Conservation (phyloP, 1,140 invertebrate species). For the Drosophila sproati region DNA sequence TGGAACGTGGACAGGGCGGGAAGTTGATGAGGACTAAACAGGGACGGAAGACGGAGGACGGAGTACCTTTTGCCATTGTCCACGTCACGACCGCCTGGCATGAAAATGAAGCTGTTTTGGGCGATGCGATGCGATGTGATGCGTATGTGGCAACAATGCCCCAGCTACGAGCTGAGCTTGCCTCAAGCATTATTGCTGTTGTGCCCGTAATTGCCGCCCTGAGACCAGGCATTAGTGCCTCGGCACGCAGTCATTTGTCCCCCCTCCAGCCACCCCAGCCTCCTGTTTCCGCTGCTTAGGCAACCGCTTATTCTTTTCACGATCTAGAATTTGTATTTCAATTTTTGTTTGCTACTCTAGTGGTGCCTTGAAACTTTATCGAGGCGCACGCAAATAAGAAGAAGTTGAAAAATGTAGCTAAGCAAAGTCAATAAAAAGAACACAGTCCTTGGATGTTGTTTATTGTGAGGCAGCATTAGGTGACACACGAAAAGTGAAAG, state of each 20-base stretch:
- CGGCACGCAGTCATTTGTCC: slow-evolving; percentile 54
- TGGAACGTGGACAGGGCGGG: background rate
- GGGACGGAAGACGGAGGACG: background rate
- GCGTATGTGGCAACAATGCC: slow-evolving; percentile 31
- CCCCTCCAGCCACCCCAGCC: background rate
- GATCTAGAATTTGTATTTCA: background rate
- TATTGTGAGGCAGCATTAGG: slow-evolving; percentile 46
- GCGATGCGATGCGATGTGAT: background rate
- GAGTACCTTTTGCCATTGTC: slow-evolving; percentile 43
- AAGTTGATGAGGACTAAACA: background rate
- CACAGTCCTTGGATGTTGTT: background rate
- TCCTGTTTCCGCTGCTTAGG: slow-evolving; percentile 28
- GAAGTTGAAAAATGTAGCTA: background rate
- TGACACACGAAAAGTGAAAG: slow-evolving; percentile 46
- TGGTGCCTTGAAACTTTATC: slow-evolving; percentile 39
- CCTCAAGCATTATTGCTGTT: slow-evolving; percentile 28
- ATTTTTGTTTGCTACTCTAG: background rate
- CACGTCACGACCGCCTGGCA: slow-evolving; percentile 66
- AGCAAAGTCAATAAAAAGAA: background rate
- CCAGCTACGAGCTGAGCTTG: slow-evolving; percentile 31
- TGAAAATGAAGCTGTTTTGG: slow-evolving; percentile 72
- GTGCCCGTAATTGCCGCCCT: slow-evolving; percentile 58
- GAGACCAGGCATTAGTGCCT: slow-evolving; percentile 69
- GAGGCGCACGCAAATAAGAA: slow-evolving; percentile 39
- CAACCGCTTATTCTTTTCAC: slow-evolving; percentile 30